phyloP scores from a whole-genome alignment of 2,888 invertebrate species.

The Scelioninae gen. 2 region DNA sequence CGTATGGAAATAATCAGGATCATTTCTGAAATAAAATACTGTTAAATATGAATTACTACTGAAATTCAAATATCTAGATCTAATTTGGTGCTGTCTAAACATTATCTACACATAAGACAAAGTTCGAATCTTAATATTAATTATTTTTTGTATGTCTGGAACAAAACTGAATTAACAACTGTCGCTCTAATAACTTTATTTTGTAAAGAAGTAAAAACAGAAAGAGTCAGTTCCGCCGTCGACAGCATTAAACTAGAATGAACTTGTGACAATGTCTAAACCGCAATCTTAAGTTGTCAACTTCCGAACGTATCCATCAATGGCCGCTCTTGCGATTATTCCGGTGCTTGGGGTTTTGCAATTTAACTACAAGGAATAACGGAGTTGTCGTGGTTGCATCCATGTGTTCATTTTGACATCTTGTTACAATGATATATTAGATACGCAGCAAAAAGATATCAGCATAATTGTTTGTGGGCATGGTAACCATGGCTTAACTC shows the following conservation, averaged over 20 bases:
- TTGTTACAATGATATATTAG: constrained; percentile 51
- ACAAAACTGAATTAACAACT: too few relatives aligned
- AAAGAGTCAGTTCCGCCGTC: too few relatives aligned
- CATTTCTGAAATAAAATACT: too few relatives aligned
- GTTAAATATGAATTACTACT: too few relatives aligned
- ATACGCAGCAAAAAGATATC: constrained; percentile 44
- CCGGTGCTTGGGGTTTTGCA: constrained; percentile 16
- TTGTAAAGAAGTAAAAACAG: too few relatives aligned
- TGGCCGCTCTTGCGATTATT: constrained; percentile 25
- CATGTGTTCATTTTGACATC: constrained; percentile 41
- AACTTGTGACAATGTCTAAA: constrained; percentile 24
- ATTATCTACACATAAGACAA: too few relatives aligned
- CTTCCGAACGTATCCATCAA: constrained; percentile 35
- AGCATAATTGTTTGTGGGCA: constrained; percentile 50
- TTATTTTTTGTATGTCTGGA: too few relatives aligned
- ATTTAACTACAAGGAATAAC: constrained; percentile 42
- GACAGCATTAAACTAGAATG: constrained; percentile 6
- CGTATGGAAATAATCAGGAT: too few relatives aligned
- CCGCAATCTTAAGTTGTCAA: constrained; percentile 38
- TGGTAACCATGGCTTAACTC: constrained; percentile 28
- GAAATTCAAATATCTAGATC: too few relatives aligned
- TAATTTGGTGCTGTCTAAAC: too few relatives aligned
- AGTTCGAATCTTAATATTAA: too few relatives aligned
- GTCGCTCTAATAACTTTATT: too few relatives aligned
- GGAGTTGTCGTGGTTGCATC: constrained; percentile 20